Evolutionary conservation across 1,140 invertebrate species (phyloP).

Genomic region (Bombus impatiens): DNA sequence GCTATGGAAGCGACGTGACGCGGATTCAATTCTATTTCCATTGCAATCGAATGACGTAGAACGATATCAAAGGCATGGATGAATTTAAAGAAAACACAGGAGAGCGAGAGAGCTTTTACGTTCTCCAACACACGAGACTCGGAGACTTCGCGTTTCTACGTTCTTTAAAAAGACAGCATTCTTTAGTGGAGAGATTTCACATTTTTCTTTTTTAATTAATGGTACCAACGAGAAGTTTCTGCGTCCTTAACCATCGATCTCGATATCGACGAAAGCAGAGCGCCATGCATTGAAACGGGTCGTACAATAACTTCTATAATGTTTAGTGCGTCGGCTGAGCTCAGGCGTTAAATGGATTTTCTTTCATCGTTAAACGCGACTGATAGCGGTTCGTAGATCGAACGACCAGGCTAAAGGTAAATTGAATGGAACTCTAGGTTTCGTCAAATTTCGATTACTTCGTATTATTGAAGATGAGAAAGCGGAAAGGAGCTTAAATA

Average conservation of each 20-base stretch:
- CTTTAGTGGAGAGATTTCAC: not conserved
- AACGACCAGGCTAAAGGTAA: not conserved
- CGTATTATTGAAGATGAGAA: not conserved
- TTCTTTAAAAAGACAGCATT: not conserved
- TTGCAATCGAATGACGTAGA: slow-evolving; percentile 4
- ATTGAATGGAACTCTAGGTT: not conserved
- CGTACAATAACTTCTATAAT: not conserved
- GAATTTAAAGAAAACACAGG: not conserved
- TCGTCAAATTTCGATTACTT: not conserved
- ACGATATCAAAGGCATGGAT: slow-evolving; percentile 1
- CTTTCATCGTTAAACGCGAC: not conserved
- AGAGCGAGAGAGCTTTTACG: not conserved
- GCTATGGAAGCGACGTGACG: not conserved
- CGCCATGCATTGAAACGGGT: not conserved
- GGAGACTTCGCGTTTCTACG: not conserved
- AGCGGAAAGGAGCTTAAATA: too few relatives aligned
- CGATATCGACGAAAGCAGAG: not conserved
- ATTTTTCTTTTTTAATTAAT: not conserved
- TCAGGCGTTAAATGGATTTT: slow-evolving; percentile 3
- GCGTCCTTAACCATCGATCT: not conserved
- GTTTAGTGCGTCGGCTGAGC: not conserved
- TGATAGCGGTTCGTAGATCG: not conserved
- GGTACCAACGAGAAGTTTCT: not conserved
- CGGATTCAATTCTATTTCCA: slow-evolving; percentile 20
- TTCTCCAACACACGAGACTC: not conserved